Evolutionary conservation across 2,113 vertebrate species (phyloP), one percentile per base, ranked within the genome.

Genomic region (Balaenoptera acutorostrata): DNA sequence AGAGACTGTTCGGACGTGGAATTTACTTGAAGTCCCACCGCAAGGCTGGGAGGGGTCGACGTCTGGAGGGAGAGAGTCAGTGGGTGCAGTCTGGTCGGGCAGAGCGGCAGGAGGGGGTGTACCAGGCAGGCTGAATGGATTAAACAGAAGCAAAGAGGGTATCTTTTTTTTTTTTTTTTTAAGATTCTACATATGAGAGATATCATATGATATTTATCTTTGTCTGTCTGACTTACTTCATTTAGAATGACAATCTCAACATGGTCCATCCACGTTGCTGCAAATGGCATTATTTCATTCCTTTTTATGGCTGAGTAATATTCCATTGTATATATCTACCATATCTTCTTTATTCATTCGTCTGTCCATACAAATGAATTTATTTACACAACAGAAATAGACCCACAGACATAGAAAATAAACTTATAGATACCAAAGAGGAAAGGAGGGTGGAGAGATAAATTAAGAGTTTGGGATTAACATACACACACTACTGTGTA

Each of bases 21-120:
- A 13, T n/a, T 20, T 82, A 41, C 77, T 12, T 21, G 4, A n/a
- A 41, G 57, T 8, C 27, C 5, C 57, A 63, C 17, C 8, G n/a
- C 1, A 1, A 8, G 14, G 21, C 15, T 29, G n/a, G 52, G 52
- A 4, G 0, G 15, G 59, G 18, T 2, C 20, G 7, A 29, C 3
- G 0, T 2, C 8, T 7, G 46, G 3, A 14, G 49, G 63, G 27
- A 21, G 36, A 21, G 4, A 4, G 21, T 31, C 27, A 46, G 25
- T 5, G 33, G 15, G 44, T 4, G 21, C 9, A 44, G 2, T 3
- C 4, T 0, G 12, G 83, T 5, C 0, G 5, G 36, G 18, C 8
- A 6, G 20, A 15, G 9, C 21, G 25, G 8, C 9, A 1, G 1
- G 23, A 1, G 20, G 0, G 10, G 5, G 8, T 21, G 1, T 72